A percentile compares a stretch with the other conserved stretches of the same genome.
These are phyloP conservation scores for Gorsachius goisagi DNA, from an alignment of 2,113 vertebrate genomes.

Conservation along the genomic window DNA sequence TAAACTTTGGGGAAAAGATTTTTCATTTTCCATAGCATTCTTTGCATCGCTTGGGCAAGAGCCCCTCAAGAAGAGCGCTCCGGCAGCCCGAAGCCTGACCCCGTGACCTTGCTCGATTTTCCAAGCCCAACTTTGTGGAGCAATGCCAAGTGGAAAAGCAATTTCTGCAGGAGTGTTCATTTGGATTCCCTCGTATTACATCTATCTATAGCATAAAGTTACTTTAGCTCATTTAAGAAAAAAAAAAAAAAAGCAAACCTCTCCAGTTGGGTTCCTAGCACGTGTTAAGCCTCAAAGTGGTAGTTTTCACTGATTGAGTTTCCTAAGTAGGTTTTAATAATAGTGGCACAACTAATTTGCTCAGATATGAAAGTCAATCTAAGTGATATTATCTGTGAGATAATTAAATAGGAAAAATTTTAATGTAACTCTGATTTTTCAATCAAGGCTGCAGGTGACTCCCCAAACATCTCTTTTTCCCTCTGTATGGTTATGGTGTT, in stretches of 20 bases:
- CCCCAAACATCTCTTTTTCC: neutral
- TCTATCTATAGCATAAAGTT: neutral
- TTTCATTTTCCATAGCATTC: neutral
- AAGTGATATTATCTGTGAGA: slow-evolving; percentile 34
- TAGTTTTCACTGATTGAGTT: slow-evolving; percentile 27
- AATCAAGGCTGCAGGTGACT: slow-evolving; percentile 30
- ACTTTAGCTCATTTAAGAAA: neutral
- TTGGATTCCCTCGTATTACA: neutral
- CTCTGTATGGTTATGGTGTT: neutral
- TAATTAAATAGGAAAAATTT: slow-evolving; percentile 43
- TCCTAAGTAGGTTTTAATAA: slow-evolving; percentile 68
- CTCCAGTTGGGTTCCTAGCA: neutral
- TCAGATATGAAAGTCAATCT: slow-evolving; percentile 49
- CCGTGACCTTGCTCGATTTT: neutral
- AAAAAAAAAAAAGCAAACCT: neutral
- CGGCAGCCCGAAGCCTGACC: neutral
- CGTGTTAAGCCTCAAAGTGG: slow-evolving; percentile 1
- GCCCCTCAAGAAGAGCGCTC: neutral
- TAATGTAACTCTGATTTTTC: slow-evolving; percentile 54
- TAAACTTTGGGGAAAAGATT: neutral
- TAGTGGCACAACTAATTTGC: slow-evolving; percentile 52
- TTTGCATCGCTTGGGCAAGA: neutral
- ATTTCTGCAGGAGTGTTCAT: neutral
- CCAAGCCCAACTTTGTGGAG: neutral
- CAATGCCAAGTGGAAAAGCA: neutral